Evolutionary conservation across 2,888 invertebrate genomes (phyloP).

Genomic region (Cryptophagus acutangulus): DNA sequence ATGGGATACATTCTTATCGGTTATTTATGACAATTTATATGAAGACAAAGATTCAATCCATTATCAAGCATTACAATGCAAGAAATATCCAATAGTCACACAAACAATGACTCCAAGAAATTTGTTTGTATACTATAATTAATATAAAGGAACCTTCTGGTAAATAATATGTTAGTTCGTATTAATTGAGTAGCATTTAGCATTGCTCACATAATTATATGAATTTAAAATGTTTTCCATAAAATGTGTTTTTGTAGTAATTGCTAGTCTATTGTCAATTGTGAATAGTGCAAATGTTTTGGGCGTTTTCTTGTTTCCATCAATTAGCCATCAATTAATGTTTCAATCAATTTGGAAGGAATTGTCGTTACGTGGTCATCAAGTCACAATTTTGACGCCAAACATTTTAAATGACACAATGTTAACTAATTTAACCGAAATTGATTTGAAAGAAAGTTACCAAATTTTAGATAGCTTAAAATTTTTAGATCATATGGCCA

Average conservation of each 20-base stretch:
- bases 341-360: slow-evolving; percentile 47
- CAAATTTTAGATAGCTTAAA: slow-evolving; percentile 19
- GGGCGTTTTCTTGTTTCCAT: slow-evolving; percentile 16
- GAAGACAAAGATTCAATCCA: too few species aligned
- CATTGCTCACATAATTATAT: background rate
- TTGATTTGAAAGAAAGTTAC: slow-evolving; percentile 42
- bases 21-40: too few species aligned
- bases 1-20: too few species aligned
- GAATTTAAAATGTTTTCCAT: too few species aligned
- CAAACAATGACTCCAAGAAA: too few species aligned
- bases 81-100: too few species aligned
- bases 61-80: too few species aligned
- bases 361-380: slow-evolving; percentile 48
- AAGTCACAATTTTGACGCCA: slow-evolving; percentile 48
- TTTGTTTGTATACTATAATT: too few species aligned
- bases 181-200: too few species aligned
- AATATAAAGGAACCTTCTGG: too few species aligned
- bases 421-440: slow-evolving; percentile 44
- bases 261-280: background rate
- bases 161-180: too few species aligned
- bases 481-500: slow-evolving; percentile 16
- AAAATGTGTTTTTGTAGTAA: too few species aligned
- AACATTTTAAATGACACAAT: slow-evolving; percentile 44
- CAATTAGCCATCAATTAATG: slow-evolving; percentile 49
- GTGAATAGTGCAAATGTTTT: slow-evolving; percentile 2